Evolutionary conservation across 1,140 invertebrate genomes (phyloP).

Genomic region (Leptinotarsa lineolata): DNA sequence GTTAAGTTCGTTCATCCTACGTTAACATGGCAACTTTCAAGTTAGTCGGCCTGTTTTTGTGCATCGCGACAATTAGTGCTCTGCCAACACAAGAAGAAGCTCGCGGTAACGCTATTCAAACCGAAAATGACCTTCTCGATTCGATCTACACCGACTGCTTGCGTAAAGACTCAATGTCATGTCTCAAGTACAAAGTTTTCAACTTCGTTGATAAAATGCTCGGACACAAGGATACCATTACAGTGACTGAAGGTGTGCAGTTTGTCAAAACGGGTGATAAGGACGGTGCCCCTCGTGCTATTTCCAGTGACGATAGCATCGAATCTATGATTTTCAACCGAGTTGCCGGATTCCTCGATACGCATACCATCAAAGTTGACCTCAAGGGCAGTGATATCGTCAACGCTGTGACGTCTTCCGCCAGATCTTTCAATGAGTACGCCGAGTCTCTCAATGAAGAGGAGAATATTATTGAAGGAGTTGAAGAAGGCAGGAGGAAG

Average conservation of each 20-base stretch:
- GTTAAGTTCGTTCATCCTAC: conserved; percentile 34
- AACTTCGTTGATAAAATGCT: conserved; percentile 81
- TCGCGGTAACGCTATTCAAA: conserved; percentile 63
- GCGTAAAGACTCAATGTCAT: conserved; percentile 77
- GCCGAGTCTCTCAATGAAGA: conserved; percentile 65
- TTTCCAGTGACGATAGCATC: conserved; percentile 66
- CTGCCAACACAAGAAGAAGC: conserved; percentile 69
- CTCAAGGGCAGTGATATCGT: conserved; percentile 82
- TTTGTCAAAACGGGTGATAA: conserved; percentile 72
- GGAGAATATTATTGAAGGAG: conserved; percentile 61
- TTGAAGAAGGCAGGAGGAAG: conserved; percentile 69
- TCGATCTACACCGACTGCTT: conserved; percentile 77
- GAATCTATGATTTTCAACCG: conserved; percentile 70
- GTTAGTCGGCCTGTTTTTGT: conserved; percentile 55
- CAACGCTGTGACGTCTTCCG: conserved; percentile 75
- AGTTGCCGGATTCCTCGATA: conserved; percentile 73
- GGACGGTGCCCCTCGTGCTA: conserved; percentile 71
- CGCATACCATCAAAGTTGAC: conserved; percentile 81
- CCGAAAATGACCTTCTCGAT: conserved; percentile 75
- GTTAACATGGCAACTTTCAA: conserved; percentile 44
- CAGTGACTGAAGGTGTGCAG: conserved; percentile 77
- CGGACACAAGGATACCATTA: conserved; percentile 74
- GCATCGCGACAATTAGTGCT: conserved; percentile 61
- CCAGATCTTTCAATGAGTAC: conserved; percentile 74
- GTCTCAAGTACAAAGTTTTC: conserved; percentile 83